phyloP scores from a whole-genome alignment of 2,113 vertebrate genomes.

The Myxocyprinus asiaticus region DNA sequence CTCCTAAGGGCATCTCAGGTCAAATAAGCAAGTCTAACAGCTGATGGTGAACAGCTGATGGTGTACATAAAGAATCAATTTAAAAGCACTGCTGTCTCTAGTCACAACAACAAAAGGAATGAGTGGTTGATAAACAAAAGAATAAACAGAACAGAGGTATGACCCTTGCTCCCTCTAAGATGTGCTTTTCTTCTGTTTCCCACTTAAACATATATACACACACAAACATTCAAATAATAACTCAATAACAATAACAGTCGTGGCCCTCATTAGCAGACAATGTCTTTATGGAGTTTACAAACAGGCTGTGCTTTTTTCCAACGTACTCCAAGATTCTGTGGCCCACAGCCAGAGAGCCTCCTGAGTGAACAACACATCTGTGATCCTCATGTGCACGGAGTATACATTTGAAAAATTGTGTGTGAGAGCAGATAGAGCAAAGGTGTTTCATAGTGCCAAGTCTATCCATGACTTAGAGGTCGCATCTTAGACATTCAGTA shows the following conservation, averaged over 20 bases:
- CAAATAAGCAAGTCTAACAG: neutral
- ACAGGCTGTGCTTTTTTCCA: slow-evolving; percentile 3
- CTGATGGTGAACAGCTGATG: slow-evolving; percentile 17
- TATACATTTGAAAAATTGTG: neutral
- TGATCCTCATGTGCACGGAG: slow-evolving; percentile 36
- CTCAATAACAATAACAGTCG: neutral
- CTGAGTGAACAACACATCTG: slow-evolving; percentile 49
- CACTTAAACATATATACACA: neutral
- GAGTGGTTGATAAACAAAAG: neutral
- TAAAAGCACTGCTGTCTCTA: neutral
- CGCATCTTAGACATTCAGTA: neutral
- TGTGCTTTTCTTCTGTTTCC: neutral
- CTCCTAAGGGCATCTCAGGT: neutral
- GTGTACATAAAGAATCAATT: slow-evolving; percentile 2
- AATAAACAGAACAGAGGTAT: neutral
- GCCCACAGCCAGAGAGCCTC: slow-evolving; percentile 30
- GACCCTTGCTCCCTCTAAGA: no score
- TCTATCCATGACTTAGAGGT: neutral
- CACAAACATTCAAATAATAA: slow-evolving; percentile 11
- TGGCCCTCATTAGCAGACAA: neutral
- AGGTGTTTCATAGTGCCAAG: neutral
- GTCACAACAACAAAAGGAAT: neutral
- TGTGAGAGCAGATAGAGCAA: neutral
- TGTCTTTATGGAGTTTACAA: slow-evolving; percentile 11
- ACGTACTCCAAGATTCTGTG: slow-evolving; percentile 14